These are phyloP conservation scores for Anoplopoma fimbria DNA, from an alignment of 2,113 vertebrate species.

Conservation along the genomic window DNA sequence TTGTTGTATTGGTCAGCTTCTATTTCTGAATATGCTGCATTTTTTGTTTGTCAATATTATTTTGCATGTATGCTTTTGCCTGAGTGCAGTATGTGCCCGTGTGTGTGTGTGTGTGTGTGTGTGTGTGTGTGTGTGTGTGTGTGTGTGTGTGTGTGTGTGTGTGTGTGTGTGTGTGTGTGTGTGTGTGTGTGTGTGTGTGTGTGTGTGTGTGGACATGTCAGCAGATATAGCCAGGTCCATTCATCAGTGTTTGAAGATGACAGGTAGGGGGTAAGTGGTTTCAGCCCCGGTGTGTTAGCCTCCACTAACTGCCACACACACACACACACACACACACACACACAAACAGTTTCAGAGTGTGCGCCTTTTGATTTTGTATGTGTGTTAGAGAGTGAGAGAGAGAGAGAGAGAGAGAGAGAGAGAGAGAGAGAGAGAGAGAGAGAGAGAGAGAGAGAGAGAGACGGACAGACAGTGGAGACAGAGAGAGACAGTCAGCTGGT, in stretches of 20 bases:
- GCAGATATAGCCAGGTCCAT: slow-evolving; percentile 30
- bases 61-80: background rate
- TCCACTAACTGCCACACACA: slow-evolving; percentile 12
- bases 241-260: slow-evolving; percentile 57
- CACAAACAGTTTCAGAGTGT: slow-evolving; percentile 1
- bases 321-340: background rate
- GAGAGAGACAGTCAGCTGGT: slow-evolving; percentile 23
- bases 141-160: background rate
- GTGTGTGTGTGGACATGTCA: background rate
- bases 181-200: slow-evolving; percentile 10
- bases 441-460: background rate
- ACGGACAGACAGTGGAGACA: background rate
- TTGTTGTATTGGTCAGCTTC: background rate
- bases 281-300: slow-evolving; percentile 33
- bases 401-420: background rate
- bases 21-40: background rate
- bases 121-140: no score
- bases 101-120: no score
- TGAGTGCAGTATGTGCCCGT: background rate
- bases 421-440: background rate
- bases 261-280: slow-evolving; percentile 51
- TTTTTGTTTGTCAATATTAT: background rate
- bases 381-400: background rate
- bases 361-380: background rate
- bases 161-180: slow-evolving; percentile 12